phyloP scores from a whole-genome alignment of 2,888 invertebrate species.

The Holacanthella duospinosa region DNA sequence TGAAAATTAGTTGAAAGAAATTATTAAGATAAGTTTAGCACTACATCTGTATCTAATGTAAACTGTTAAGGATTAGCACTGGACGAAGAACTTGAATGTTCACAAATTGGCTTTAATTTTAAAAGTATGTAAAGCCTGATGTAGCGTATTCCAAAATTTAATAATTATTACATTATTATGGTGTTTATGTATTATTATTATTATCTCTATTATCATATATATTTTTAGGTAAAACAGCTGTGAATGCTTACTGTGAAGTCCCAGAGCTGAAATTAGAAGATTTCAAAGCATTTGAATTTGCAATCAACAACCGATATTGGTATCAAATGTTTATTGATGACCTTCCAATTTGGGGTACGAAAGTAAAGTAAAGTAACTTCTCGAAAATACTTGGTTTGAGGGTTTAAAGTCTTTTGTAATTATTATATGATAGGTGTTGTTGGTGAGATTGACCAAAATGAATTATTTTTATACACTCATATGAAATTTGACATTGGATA shows the following conservation, averaged over 20 bases:
- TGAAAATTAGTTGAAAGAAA: no score
- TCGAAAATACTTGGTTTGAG: no score
- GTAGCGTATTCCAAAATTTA: no score
- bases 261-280: constrained; percentile 65
- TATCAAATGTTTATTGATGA: constrained; percentile 99
- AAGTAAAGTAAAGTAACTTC: no score
- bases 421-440: no score
- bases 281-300: constrained; percentile 87
- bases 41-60: no score
- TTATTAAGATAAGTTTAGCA: no score
- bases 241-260: constrained; percentile 68
- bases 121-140: constrained; percentile 53
- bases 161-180: no score
- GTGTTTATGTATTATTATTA: no score
- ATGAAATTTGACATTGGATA: constrained; percentile 92
- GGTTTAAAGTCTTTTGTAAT: no score
- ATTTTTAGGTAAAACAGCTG: constrained; percentile 52
- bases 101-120: constrained; percentile 87
- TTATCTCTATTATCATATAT: no score
- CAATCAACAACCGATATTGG: constrained; percentile 99
- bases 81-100: constrained; percentile 95
- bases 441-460: constrained; percentile 58
- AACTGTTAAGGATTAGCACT: no score
- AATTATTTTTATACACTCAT: constrained; percentile 90
- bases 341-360: constrained; percentile 87